Base-by-base conservation (phyloP, 2,797 vertebrate species). In the Lithobates pipiens region DNA sequence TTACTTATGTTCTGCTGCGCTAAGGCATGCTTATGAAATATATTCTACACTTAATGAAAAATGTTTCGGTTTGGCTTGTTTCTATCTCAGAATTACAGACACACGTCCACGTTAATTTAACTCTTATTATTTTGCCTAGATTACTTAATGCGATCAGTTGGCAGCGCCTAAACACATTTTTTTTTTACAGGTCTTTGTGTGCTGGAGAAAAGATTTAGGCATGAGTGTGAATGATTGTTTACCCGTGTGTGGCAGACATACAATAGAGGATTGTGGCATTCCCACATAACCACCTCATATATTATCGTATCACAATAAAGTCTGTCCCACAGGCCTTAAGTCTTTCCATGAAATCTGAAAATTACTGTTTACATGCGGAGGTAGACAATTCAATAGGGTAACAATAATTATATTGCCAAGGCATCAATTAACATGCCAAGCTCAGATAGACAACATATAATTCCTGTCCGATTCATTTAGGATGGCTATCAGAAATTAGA, bases 361-460 rank as follows among this genome's bases (percentile, higher is more conserved):
- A 82, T 86, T 39, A 77, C 61, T 82, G 79, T 86, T 86, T 82
- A 77, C 63, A 23, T 67, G 3, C 25, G 7, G 34, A 77, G 68
- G 39, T 18, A 71, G 46, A 74, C 44, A 71, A 81, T n/a, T 68
- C 79, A 46, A 1, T 34, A 32, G 25, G 29, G 78, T 42, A 85
- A 29, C 21, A 16, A 73, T 27, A 76, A 65, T 46, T 25, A 68
- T 25, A 73, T 78, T 61, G 67, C 39, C 16, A 34, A 16, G n/a
- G 13, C 21, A 39, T 46, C 72, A 86, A 86, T 82, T 61, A 86
- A 77, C 44, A n/a, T 81, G 72, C 46, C 65, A 34, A 61, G 39
- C 54, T 11, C 21, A 54, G 65, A 82, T 68, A 44, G 44, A 23
- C 6, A 29, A 23, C n/a, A n/a, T 86, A 46, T 63, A 32, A 86